These are phyloP conservation scores for Polyodon spathula DNA, from an alignment of 2,113 vertebrate species.

Conservation along the genomic window DNA sequence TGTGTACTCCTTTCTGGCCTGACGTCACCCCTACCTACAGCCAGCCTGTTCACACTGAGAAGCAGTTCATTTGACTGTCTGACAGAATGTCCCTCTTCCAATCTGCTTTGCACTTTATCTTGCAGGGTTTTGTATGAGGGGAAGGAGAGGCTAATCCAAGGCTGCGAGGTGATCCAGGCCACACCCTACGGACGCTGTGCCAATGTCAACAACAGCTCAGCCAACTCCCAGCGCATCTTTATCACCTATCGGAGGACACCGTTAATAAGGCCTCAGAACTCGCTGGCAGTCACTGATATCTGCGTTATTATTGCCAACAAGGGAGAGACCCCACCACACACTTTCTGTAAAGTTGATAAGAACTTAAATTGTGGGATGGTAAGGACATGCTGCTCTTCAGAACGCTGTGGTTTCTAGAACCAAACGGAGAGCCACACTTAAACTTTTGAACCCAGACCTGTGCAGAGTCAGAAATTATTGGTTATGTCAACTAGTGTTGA, in stretches of 20 bases:
- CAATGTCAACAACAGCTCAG: conserved; percentile 95
- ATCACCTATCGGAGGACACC: conserved; percentile 80
- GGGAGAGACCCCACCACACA: conserved; percentile 90
- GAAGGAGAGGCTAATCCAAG: conserved; percentile 83
- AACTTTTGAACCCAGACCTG: neutral
- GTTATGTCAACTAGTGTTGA: too few relatives aligned
- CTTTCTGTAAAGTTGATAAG: conserved; percentile 94
- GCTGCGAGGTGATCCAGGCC: conserved; percentile 88
- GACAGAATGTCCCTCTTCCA: too few relatives aligned
- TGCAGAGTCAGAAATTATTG: too few relatives aligned
- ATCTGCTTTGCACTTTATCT: too few relatives aligned
- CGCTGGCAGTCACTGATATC: conserved; percentile 89
- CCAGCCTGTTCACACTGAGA: too few relatives aligned
- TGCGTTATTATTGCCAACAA: conserved; percentile 92
- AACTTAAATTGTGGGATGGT: conserved; percentile 98
- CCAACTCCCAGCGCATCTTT: conserved; percentile 87
- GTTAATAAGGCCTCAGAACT: conserved; percentile 75
- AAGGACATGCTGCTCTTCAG: conserved; percentile 22
- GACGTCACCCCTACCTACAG: too few relatives aligned
- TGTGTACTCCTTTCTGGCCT: too few relatives aligned
- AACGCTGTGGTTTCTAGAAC: neutral
- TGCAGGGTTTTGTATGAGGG: conserved; percentile 87
- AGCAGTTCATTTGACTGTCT: too few relatives aligned
- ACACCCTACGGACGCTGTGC: conserved; percentile 93
- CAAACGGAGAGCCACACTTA: neutral